These are phyloP conservation scores for Trichonephila clavata DNA, from an alignment of 1,140 invertebrate genomes.

Conservation along the genomic window DNA sequence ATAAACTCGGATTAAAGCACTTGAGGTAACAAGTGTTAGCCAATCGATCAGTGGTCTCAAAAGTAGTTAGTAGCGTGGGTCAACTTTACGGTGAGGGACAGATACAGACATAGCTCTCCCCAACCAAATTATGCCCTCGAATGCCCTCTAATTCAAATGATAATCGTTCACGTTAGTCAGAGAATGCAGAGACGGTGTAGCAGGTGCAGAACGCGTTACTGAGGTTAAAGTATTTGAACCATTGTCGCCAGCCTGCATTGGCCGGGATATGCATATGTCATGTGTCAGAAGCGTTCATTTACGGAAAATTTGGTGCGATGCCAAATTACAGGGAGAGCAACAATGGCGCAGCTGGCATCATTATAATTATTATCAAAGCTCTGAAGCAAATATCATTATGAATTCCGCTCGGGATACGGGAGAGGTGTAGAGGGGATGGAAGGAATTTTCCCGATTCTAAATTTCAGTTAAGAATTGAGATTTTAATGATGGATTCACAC, in stretches of 20 bases:
- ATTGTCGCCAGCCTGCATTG: slow-evolving; percentile 25
- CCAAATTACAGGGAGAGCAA: slow-evolving; percentile 63
- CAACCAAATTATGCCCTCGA: not conserved
- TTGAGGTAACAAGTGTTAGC: too few species aligned
- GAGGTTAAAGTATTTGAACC: slow-evolving; percentile 8
- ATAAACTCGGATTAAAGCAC: too few species aligned
- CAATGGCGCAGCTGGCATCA: slow-evolving; percentile 60
- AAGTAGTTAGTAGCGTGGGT: too few species aligned
- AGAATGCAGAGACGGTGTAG: not conserved
- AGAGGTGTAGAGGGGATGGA: not conserved
- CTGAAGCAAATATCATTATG: slow-evolving; percentile 66
- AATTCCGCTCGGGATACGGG: slow-evolving; percentile 19
- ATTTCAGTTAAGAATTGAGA: not conserved
- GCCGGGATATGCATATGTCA: slow-evolving; percentile 58
- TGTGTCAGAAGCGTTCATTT: slow-evolving; percentile 61
- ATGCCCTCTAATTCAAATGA: slow-evolving; percentile 3
- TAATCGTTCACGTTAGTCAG: slow-evolving; percentile 13
- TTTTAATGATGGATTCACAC: slow-evolving; percentile 43
- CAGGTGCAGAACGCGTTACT: slow-evolving; percentile 25
- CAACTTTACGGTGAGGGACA: not conserved
- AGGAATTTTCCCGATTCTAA: slow-evolving; percentile 18
- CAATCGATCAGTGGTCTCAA: too few species aligned
- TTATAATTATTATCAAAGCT: slow-evolving; percentile 67
- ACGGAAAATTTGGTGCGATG: slow-evolving; percentile 67
- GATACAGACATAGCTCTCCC: not conserved